Base-by-base conservation (phyloP, 2,113 vertebrate species). In the Todiramphus chloris region DNA sequence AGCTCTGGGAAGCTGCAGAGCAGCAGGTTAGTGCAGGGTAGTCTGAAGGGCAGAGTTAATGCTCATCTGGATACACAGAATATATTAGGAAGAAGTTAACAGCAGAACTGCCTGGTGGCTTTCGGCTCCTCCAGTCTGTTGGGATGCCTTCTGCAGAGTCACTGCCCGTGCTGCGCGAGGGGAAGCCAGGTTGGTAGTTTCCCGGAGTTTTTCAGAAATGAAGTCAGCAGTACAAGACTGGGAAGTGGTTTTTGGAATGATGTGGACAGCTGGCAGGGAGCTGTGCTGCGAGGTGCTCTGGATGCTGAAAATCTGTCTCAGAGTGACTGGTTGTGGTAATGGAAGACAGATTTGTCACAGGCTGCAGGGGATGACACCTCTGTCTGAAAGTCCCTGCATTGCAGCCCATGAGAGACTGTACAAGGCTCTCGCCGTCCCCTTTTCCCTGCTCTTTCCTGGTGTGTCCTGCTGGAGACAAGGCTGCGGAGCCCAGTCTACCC, bases 151-250 rank as follows among this genome's bases (percentile, higher is more conserved):
- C 18, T 69, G 55, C 27, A 68, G 48, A 37, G 28, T 3, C 30
- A 2, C 16, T 0, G 16, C 24, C 16, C 0, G 1, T 12, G 51
- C 0, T 3, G 60, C 73, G 44, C 5, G 19, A 46, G 46, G 33
- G 39, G 68, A 13, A 46, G 7, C 46, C 60, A 11, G 8, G 16
- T 6, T 31, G 43, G 6, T 16, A 5, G 9, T 37, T 46, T 48
- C 58, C 28, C 50, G 4, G 51, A 28, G 59, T 37, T 66, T 59
- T 66, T 58, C 66, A 51, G 51, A 25, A n/a, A 28, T 11, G 9
- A 39, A 37, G 16, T 63, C 4, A 13, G 30, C 20, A 9, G 30
- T 2, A 24, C 27, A 10, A 20, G 58, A 30, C 19, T 0, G 9
- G 67, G 35, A 28, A n/a, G 37, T 1, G 2, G 1, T n/a, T 86